These are phyloP conservation scores for Micromys minutus DNA, from an alignment of 2,113 vertebrate genomes.

Conservation along the genomic window DNA sequence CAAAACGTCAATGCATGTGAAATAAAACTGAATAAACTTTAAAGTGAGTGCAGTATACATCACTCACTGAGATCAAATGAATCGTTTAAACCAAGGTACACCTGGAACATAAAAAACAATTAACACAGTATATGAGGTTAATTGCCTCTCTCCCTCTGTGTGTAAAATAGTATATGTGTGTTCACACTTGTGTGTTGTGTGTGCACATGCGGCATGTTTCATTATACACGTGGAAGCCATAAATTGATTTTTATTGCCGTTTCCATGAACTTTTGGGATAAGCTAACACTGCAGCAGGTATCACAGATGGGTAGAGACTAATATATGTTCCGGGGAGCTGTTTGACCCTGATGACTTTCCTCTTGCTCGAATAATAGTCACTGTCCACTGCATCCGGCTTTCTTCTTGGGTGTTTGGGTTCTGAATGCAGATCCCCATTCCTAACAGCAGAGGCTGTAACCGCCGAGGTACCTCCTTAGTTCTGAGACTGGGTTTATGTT, in stretches of 20 bases:
- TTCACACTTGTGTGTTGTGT: background rate
- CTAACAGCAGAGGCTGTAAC: background rate
- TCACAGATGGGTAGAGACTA: background rate
- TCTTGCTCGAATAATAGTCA: background rate
- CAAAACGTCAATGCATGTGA: too few relatives aligned
- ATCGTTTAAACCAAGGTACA: background rate
- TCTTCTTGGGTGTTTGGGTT: background rate
- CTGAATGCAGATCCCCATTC: background rate
- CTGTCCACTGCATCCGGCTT: background rate
- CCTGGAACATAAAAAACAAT: conserved; percentile 6
- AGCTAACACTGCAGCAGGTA: background rate
- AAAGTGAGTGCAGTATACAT: background rate
- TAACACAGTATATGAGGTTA: background rate
- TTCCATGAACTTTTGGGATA: background rate
- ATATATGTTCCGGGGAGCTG: background rate
- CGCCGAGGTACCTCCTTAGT: background rate
- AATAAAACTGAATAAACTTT: too few relatives aligned
- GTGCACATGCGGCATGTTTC: background rate
- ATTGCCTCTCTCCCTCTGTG: background rate
- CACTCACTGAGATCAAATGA: background rate
- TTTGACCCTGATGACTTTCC: background rate
- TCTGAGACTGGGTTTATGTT: background rate
- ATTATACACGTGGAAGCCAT: background rate
- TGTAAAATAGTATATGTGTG: background rate
- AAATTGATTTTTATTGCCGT: background rate